Conservation (phyloP, 2,113 vertebrate genomes). For the Corythoichthys haematopterus region DNA sequence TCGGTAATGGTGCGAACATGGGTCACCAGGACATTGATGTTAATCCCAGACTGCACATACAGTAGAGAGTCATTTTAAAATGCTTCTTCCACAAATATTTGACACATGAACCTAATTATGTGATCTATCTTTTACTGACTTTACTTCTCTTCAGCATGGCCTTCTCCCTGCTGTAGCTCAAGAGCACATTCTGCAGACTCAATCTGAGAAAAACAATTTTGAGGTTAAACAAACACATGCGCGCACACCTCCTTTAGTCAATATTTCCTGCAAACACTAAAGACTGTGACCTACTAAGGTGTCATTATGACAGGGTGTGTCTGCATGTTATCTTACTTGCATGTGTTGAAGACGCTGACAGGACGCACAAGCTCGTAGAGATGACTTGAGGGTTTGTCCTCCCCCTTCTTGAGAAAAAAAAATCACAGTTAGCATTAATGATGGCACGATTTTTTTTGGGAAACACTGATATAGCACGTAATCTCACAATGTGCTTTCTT, state of each 20-base stretch:
- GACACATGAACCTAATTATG: neutral
- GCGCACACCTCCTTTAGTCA: neutral
- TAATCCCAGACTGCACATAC: conserved; percentile 38
- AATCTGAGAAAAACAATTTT: conserved; percentile 34
- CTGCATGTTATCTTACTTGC: conserved; percentile 46
- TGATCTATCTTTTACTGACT: conserved; percentile 40
- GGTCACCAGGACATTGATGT: conserved; percentile 23
- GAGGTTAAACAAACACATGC: conserved; percentile 11
- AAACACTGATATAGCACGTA: too few species aligned
- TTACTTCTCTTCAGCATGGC: conserved; percentile 40
- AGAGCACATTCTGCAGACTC: conserved; percentile 50
- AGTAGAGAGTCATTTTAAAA: neutral
- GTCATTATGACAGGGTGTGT: neutral
- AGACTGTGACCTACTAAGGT: conserved; percentile 15
- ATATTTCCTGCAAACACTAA: conserved; percentile 39
- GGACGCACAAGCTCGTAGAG: conserved; percentile 39
- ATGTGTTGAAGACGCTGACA: conserved; percentile 36
- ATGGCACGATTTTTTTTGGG: neutral
- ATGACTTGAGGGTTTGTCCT: conserved; percentile 28
- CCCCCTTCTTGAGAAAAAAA: conserved; percentile 42
- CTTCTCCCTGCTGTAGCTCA: conserved; percentile 46
- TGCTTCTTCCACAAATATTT: neutral
- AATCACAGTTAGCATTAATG: neutral
- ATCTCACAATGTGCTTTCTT: neutral
- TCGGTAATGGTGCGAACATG: conserved; percentile 51